phyloP scores from a whole-genome alignment of 2,797 vertebrate species.

The Epinephelus malabaricus region DNA sequence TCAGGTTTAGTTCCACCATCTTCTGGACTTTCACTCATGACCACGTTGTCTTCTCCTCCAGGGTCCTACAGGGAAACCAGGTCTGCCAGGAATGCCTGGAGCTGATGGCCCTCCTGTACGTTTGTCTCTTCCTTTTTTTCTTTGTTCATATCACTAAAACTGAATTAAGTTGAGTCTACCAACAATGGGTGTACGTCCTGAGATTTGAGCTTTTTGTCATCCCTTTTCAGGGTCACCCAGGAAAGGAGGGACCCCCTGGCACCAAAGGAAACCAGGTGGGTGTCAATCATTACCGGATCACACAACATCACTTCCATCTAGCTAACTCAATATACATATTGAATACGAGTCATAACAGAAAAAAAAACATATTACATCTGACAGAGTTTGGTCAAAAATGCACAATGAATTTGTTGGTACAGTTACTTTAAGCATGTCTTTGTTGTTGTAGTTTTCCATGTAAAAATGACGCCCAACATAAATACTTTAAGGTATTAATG shows the following conservation, averaged over 20 bases:
- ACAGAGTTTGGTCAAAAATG: background rate
- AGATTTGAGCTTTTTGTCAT: background rate
- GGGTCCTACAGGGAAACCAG: constrained; percentile 93
- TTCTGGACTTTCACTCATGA: constrained; percentile 4
- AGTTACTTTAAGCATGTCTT: background rate
- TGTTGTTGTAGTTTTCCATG: background rate
- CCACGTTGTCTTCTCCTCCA: constrained; percentile 57
- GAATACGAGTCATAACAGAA: background rate
- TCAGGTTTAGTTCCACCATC: background rate
- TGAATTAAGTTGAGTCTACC: background rate
- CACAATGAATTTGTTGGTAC: too few relatives aligned
- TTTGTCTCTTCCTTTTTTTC: constrained; percentile 16
- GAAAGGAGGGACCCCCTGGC: constrained; percentile 92
- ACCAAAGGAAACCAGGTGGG: constrained; percentile 93
- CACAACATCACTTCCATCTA: background rate
- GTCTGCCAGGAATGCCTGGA: constrained; percentile 94
- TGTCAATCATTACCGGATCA: background rate
- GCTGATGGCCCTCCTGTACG: constrained; percentile 93
- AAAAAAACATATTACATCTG: background rate
- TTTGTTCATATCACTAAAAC: fast-evolving
- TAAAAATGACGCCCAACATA: background rate
- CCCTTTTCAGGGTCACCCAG: constrained; percentile 90
- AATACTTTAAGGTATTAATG: background rate
- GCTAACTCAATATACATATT: background rate
- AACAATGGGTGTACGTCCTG: fast-evolving